Conservation (phyloP, 2,797 vertebrate species). For the Cossypha heuglini region DNA sequence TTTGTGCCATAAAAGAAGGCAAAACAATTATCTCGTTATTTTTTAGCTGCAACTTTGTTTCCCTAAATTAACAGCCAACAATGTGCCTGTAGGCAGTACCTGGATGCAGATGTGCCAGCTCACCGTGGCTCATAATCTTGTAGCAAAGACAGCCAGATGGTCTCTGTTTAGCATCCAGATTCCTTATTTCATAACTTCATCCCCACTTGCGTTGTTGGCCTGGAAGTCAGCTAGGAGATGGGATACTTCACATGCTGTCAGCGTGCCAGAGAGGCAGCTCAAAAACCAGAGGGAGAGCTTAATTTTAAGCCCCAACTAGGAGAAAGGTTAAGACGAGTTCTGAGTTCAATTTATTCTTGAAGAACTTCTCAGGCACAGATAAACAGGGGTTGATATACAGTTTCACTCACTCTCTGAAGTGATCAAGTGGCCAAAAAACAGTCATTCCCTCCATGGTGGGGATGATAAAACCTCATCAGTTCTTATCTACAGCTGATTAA, state of each 20-base stretch:
- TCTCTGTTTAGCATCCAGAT: conserved; percentile 49
- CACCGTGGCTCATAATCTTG: background rate
- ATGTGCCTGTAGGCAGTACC: background rate
- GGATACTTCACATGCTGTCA: conserved; percentile 19
- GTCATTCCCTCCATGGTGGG: background rate
- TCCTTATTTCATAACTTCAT: conserved; percentile 37
- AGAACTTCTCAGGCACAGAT: conserved; percentile 40
- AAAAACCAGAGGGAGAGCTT: conserved; percentile 27
- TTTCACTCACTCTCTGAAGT: background rate
- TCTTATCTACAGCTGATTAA: conserved; percentile 65
- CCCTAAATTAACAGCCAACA: background rate
- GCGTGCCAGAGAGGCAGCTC: conserved; percentile 11
- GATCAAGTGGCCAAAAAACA: conserved; percentile 39
- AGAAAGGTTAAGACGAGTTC: conserved; percentile 47
- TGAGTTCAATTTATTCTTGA: conserved; percentile 43
- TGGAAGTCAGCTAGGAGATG: conserved; percentile 30
- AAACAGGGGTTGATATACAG: conserved; percentile 20
- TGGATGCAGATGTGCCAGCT: background rate
- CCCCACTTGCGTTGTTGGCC: background rate
- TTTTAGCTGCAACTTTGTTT: background rate
- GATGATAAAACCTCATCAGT: conserved; percentile 41
- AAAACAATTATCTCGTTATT: background rate
- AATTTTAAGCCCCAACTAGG: conserved; percentile 24
- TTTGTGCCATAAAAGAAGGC: background rate
- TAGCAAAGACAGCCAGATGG: conserved; percentile 28